Evolutionary conservation across 2,888 invertebrate genomes (phyloP).

Genomic region (Periphyllus acericola): DNA sequence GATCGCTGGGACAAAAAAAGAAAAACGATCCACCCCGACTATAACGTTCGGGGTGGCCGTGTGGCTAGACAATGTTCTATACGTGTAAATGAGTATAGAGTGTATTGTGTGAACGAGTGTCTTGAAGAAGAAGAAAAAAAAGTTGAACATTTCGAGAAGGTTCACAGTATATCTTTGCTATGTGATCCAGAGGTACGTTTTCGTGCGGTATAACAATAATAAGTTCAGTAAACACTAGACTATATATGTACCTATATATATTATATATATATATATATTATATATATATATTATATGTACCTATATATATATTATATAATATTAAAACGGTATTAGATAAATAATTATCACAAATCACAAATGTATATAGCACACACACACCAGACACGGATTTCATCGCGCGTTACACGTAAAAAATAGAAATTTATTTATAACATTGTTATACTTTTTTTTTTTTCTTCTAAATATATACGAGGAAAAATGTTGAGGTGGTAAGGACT

Average conservation of each 20-base stretch:
- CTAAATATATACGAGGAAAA: background rate
- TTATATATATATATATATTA: too few species aligned
- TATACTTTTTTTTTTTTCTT: background rate
- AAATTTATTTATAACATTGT: background rate
- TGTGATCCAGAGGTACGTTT: too few species aligned
- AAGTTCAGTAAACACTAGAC: background rate
- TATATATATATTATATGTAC: too few species aligned
- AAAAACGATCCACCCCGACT: background rate
- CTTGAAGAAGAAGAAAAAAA: background rate
- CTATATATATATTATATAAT: conserved; percentile 1
- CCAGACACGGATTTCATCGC: background rate
- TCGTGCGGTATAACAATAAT: background rate
- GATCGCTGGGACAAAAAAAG: background rate
- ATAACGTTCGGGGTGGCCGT: background rate
- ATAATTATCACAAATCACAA: conserved; percentile 43
- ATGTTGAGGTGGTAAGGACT: too few species aligned
- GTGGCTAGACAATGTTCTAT: background rate
- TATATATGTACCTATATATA: too few species aligned
- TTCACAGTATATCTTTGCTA: too few species aligned
- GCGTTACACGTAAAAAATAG: conserved; percentile 45
- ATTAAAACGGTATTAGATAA: conserved; percentile 5
- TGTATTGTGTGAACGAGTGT: background rate
- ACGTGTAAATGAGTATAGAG: background rate
- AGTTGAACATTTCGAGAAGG: background rate
- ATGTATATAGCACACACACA: conserved; percentile 5